Base-by-base conservation (phyloP, 2,888 invertebrate species). In the Malachius bipustulatus region DNA sequence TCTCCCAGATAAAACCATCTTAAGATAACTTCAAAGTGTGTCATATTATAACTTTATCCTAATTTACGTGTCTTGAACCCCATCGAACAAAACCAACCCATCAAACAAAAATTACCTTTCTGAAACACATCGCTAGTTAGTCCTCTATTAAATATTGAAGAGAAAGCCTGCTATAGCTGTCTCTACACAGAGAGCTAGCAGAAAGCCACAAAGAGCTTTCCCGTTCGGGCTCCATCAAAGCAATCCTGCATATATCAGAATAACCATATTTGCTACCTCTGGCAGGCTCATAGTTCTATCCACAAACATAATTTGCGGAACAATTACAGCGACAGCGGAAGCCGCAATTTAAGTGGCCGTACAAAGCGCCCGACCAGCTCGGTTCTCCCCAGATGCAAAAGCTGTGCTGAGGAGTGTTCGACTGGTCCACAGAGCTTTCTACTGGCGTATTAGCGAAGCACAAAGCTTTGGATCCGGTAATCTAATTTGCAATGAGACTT, bases 401-500 rank as follows among this genome's bases (percentile, higher is more conserved):
- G 24, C 24, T 8, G n/a, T n/a, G n/a, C n/a, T 8, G 24, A 19
- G 24, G 24, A 19, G n/a, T 19, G n/a, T 8, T 19, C 24, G 6
- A 19, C 47, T 56, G 60, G 44, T 38, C 55, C 37, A 41, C 55
- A 47, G 48, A 51, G 61, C 60, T 61, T 57, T 60, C 60, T 54
- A 52, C 53, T 51, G 55, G 52, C 46, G 56, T 56, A 60, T 60
- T 61, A 60, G 58, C 54, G 47, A 54, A 56, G 57, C 57, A 60
- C 59, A 60, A 59, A 60, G 60, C 61, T 58, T 56, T 52, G 57
- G 58, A 56, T 58, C 52, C 55, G 43, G 57, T 59, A 61, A 61
- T 60, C 61, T 56, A 61, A 61, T 61, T 61, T 60, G 59, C 59
- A 61, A 56, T 59, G 61, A 61, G 60, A 60, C 60, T 61, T 59